phyloP scores from a whole-genome alignment of 2,888 invertebrate species.

The Petrolisthes cinctipes region DNA sequence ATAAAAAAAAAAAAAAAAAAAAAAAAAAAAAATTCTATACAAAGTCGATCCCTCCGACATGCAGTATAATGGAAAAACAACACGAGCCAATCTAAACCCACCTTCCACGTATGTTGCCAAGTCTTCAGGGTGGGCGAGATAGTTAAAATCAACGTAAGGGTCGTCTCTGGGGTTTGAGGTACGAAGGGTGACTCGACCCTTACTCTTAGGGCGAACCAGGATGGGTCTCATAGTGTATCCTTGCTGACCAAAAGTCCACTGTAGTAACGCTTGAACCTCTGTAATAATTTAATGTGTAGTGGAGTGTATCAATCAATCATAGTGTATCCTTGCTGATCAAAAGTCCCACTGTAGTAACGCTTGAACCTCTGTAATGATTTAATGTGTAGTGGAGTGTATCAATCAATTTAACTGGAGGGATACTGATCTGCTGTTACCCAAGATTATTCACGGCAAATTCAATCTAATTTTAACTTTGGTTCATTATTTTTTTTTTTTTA shows the following conservation, averaged over 20 bases:
- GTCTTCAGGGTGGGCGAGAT: slow-evolving; percentile 80
- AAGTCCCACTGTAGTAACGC: neutral
- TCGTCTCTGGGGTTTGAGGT: slow-evolving; percentile 80
- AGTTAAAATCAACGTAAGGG: slow-evolving; percentile 86
- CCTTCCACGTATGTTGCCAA: slow-evolving; percentile 81
- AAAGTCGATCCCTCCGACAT: no score
- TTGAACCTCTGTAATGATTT: slow-evolving; percentile 30
- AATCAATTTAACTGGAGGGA: no score
- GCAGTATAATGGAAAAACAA: neutral
- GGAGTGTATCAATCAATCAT: slow-evolving; percentile 71
- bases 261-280: slow-evolving; percentile 31
- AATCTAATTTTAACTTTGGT: no score
- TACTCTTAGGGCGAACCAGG: slow-evolving; percentile 74
- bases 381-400: neutral
- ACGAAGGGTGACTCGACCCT: slow-evolving; percentile 77
- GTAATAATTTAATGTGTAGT: neutral
- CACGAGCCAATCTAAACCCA: neutral
- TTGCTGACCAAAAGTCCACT: slow-evolving; percentile 8
- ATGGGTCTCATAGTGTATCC: slow-evolving; percentile 80
- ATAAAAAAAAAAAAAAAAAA: no score
- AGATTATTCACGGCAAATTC: no score
- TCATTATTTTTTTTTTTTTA: no score
- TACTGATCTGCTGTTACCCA: no score
- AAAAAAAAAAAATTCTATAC: no score
- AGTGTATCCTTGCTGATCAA: slow-evolving; percentile 72